Conservation (phyloP, 2,888 invertebrate species). For the Prosapia bicincta region DNA sequence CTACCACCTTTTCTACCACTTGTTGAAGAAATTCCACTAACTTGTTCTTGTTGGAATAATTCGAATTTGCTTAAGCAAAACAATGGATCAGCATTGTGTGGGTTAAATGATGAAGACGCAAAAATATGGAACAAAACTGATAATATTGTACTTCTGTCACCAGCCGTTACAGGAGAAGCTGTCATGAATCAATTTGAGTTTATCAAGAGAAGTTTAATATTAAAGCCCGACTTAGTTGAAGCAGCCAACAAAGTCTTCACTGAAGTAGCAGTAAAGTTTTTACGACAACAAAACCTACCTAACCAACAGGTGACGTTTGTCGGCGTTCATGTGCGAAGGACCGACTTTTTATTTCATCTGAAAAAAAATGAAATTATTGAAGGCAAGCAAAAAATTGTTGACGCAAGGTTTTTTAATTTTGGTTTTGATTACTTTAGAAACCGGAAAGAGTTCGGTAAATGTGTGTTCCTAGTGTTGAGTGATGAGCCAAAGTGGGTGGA, state of each 20-base stretch:
- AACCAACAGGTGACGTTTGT: not conserved
- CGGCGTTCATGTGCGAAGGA: not conserved
- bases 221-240: not conserved
- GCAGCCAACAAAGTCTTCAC: not conserved
- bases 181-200: not conserved
- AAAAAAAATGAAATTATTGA: not conserved
- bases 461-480: not conserved
- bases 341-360: not conserved
- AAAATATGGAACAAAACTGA: too few relatives aligned
- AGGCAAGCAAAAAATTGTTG: too few relatives aligned
- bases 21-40: not conserved
- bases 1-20: not conserved
- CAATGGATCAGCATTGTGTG: too few relatives aligned
- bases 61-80: too few relatives aligned
- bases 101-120: too few relatives aligned
- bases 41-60: not conserved
- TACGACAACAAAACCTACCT: not conserved
- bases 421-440: not conserved
- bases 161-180: not conserved
- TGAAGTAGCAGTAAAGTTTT: not conserved
- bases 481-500: not conserved
- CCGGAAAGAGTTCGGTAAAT: not conserved
- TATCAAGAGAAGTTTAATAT: not conserved
- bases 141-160: too few relatives aligned
- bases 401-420: not conserved